Percentiles rank a stretch among this genome's conserved stretches.
Conservation (phyloP, 2,113 vertebrate genomes). For the Tragulus kanchil region DNA sequence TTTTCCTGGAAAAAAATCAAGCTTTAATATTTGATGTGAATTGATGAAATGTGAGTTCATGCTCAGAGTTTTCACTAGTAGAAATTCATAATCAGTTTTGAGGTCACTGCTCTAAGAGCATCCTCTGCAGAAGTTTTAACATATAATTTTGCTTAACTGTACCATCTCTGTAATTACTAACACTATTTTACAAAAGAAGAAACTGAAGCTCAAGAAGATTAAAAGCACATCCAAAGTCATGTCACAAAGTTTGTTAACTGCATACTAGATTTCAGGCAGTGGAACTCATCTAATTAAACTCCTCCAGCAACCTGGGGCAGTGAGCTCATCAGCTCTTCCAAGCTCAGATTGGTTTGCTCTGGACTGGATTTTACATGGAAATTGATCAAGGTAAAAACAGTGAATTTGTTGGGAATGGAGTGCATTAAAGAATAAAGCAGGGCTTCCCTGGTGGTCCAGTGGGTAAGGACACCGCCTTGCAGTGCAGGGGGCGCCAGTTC, state of each 20-base stretch:
- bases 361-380: constrained; percentile 40
- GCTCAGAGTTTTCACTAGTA: not conserved
- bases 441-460: too few species aligned
- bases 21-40: not conserved
- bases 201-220: not conserved
- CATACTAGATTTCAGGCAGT: constrained; percentile 57
- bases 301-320: constrained; percentile 55
- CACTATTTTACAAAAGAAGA: not conserved
- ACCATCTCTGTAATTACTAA: not conserved
- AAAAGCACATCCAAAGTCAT: not conserved
- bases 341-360: constrained; percentile 13
- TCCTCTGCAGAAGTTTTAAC: constrained; percentile 6
- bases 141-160: not conserved
- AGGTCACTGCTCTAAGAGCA: not conserved
- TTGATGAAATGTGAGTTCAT: not conserved
- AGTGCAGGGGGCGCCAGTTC: too few species aligned
- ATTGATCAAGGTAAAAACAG: constrained; percentile 54
- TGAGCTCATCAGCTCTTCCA: constrained; percentile 56
- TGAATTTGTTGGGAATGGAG: constrained; percentile 37
- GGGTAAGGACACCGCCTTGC: too few species aligned
- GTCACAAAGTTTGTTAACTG: not conserved
- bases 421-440: not conserved
- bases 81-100: not conserved
- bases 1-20: constrained; percentile 16
- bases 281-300: constrained; percentile 67